Evolutionary conservation across 2,113 vertebrate species (phyloP).

Genomic region (Gorilla gorilla): DNA sequence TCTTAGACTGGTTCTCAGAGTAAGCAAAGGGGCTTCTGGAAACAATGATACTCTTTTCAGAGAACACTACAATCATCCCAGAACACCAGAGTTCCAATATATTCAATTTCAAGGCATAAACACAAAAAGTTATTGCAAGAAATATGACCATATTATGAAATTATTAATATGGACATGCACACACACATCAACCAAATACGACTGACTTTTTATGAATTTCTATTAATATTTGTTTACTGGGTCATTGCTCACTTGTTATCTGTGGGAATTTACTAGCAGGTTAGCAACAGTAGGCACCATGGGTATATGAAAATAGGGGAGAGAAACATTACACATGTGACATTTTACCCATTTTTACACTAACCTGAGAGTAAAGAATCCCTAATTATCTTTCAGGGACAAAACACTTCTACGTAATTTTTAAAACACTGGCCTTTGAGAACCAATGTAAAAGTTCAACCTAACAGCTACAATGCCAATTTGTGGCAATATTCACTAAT

Average conservation of each 20-base stretch:
- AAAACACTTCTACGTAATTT: not conserved
- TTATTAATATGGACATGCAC: not conserved
- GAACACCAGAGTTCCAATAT: not conserved
- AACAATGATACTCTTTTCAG: not conserved
- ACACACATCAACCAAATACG: not conserved
- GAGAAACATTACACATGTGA: not conserved
- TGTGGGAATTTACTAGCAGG: conserved; percentile 30
- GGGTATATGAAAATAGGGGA: not conserved
- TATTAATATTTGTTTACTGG: conserved; percentile 21
- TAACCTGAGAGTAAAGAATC: not conserved
- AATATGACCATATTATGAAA: not conserved
- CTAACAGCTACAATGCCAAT: not conserved
- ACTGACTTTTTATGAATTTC: conserved; percentile 9
- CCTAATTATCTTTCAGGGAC: not conserved
- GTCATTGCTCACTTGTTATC: conserved; percentile 14
- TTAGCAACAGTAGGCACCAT: not conserved
- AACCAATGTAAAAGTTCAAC: not conserved
- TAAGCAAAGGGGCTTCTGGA: conserved; percentile 43
- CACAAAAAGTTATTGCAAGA: not conserved
- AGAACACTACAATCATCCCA: not conserved
- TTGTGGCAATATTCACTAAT: not conserved
- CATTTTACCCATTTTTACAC: not conserved
- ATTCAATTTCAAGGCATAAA: not conserved
- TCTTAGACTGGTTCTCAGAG: conserved; percentile 2
- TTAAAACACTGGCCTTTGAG: not conserved